Evolutionary conservation across 2,888 invertebrate species (phyloP).

Genomic region (Mellilla xanthometata): DNA sequence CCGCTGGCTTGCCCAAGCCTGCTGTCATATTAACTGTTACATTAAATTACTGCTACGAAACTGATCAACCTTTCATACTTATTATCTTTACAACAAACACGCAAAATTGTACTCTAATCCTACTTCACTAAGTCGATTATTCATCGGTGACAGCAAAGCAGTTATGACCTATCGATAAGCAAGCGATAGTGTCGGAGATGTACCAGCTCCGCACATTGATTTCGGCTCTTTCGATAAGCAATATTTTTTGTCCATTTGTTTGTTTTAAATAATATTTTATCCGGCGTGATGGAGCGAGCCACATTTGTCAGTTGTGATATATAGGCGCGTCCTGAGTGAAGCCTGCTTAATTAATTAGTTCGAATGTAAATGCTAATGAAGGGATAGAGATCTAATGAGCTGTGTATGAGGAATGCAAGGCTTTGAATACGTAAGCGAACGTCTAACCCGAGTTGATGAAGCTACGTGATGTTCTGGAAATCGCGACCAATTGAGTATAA

Average conservation of each 20-base stretch:
- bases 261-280: constrained; percentile 83
- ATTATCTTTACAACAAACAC: constrained; percentile 48
- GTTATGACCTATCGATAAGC: constrained; percentile 38
- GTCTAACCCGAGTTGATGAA: background rate
- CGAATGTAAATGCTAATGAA: constrained; percentile 69
- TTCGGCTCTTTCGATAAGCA: constrained; percentile 79
- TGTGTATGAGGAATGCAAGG: constrained; percentile 25
- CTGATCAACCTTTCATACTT: constrained; percentile 66
- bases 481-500: too few relatives aligned
- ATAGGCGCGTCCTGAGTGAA: constrained; percentile 64
- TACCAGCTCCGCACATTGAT: constrained; percentile 79
- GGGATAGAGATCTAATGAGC: constrained; percentile 57
- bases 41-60: constrained; percentile 79
- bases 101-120: constrained; percentile 36
- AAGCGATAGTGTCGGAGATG: constrained; percentile 46
- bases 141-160: background rate
- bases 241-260: constrained; percentile 80
- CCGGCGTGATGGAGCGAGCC: constrained; percentile 77
- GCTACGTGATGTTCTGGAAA: too few relatives aligned
- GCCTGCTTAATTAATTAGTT: constrained; percentile 73
- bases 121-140: constrained; percentile 25
- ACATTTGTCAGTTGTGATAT: constrained; percentile 80
- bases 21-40: constrained; percentile 83
- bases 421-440: constrained; percentile 10
- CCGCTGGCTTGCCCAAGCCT: constrained; percentile 79